Base-by-base conservation (phyloP, 2,113 vertebrate genomes). In the Aldabrachelys gigantea region DNA sequence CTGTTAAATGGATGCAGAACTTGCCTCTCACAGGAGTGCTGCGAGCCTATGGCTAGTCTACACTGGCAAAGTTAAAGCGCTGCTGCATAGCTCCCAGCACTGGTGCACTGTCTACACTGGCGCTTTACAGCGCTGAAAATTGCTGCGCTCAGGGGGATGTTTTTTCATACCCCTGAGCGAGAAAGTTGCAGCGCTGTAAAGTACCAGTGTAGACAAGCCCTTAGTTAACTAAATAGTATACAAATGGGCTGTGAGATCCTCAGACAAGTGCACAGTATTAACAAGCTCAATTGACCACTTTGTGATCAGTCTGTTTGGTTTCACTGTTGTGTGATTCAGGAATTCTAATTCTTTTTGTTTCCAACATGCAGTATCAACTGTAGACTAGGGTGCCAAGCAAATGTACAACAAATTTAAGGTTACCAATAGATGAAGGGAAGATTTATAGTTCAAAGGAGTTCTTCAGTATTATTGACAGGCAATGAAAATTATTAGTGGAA, bases 401-500 rank as follows among this genome's bases (percentile, higher is more conserved):
- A 69, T 69, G n/a, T 19, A 38, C 8, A 21, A 72, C 19, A 38
- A 38, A 72, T 72, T 72, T 72, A 72, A 72, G 65, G 65, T 72
- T 72, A 38, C n/a, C 65, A 69, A 62, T 19, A 69, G 62, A 35
- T 17, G 31, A 72, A 72, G 19, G 65, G n/a, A 72, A 38, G n/a
- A 69, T n/a, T 21, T 69, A n/a, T 69, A n/a, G 62, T 69, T 69
- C 35, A 69, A n/a, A 35, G 62, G 62, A 69, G 62, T 69, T n/a
- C 62, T 44, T 69, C 80, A 79, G 38, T 10, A 53, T 17, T 62
- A 62, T n/a, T 82, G 52, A 62, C 0, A 0, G 49, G 14, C 49
- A 94, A 56, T n/a, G 52, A 44, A 59, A 95, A 49, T 22, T 50
- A 85, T 85, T 21, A 87, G 41, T 49, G 35, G 82, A 84, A 85